Conservation (phyloP, 2,113 vertebrate genomes). For the Platichthys stellatus region DNA sequence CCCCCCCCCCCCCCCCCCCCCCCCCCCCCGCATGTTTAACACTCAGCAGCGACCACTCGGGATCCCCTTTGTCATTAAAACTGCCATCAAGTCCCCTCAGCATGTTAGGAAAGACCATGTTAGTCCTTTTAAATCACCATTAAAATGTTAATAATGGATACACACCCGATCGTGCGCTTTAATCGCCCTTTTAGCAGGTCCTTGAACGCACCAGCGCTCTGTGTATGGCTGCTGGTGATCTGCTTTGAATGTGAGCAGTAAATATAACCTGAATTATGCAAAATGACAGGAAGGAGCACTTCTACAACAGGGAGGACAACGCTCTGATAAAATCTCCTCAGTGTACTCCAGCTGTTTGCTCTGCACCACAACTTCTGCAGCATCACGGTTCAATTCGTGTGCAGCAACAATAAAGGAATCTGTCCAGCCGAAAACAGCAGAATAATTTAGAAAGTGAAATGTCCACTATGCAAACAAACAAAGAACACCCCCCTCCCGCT, state of each 20-base stretch:
- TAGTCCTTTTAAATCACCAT: slow-evolving; percentile 24
- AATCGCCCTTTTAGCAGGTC: not conserved
- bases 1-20: not conserved
- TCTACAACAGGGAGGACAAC: not conserved
- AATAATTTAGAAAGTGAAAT: slow-evolving; percentile 47
- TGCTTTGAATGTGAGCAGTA: not conserved
- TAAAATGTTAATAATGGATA: not conserved
- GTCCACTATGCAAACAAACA: slow-evolving; percentile 60
- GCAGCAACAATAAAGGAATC: not conserved
- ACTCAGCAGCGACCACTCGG: slow-evolving; percentile 37
- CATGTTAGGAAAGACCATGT: not conserved
- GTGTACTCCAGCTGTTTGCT: not conserved
- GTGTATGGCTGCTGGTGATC: not conserved
- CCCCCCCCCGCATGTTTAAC: slow-evolving; percentile 34
- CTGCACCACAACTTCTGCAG: slow-evolving; percentile 12
- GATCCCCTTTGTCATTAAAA: slow-evolving; percentile 59
- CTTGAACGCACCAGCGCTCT: not conserved
- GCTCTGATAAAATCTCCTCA: too few relatives aligned
- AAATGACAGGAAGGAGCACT: slow-evolving; percentile 6
- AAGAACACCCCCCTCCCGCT: slow-evolving; percentile 23
- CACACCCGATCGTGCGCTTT: slow-evolving; percentile 6
- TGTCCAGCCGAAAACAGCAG: not conserved
- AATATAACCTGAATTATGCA: not conserved
- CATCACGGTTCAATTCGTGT: not conserved
- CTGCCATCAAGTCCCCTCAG: slow-evolving; percentile 14